Percentiles rank a stretch among this genome's conserved stretches.
Evolutionary conservation across 2,113 vertebrate genomes (phyloP).

Genomic region (Melanerpes formicivorus): DNA sequence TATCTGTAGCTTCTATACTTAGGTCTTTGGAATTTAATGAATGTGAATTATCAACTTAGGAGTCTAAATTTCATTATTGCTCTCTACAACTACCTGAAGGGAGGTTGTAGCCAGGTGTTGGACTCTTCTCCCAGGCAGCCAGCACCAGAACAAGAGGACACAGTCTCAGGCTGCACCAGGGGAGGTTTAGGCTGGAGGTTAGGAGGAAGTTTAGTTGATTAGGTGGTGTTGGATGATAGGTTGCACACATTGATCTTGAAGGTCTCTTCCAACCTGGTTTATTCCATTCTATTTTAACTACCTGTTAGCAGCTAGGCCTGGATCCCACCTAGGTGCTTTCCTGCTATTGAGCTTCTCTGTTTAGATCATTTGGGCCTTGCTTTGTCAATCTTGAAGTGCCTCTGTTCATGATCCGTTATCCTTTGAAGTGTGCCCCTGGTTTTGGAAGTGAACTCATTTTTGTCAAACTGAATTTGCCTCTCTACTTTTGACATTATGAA

Average conservation of each 20-base stretch:
- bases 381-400: neutral
- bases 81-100: too few species aligned
- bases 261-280: too few species aligned
- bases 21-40: neutral
- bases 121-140: too few species aligned
- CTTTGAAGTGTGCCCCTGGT: slow-evolving; percentile 11
- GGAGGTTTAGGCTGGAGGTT: too few species aligned
- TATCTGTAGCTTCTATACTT: neutral
- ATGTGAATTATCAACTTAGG: neutral
- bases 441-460: slow-evolving; percentile 43
- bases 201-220: too few species aligned
- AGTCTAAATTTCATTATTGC: neutral
- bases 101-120: too few species aligned
- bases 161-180: too few species aligned
- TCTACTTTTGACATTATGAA: neutral
- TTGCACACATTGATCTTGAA: too few species aligned
- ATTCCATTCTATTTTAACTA: neutral
- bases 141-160: too few species aligned
- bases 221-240: too few species aligned
- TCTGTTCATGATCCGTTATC: neutral
- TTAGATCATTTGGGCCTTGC: neutral
- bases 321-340: neutral
- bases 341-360: neutral
- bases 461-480: slow-evolving; percentile 40
- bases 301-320: neutral